phyloP scores from a whole-genome alignment of 2,888 invertebrate species.

The Cataglyphis livida region DNA sequence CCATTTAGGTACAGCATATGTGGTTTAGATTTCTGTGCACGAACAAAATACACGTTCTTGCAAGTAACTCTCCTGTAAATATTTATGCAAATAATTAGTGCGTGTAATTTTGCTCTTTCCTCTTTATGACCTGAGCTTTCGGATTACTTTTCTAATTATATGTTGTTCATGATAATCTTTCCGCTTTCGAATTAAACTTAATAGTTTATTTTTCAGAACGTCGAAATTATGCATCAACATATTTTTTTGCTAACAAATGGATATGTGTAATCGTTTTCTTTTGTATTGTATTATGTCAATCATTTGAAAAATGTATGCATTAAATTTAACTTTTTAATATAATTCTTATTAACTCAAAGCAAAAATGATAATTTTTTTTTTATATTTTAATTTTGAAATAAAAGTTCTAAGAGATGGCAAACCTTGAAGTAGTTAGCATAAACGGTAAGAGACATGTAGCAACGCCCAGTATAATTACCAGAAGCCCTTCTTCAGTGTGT shows the following conservation, averaged over 20 bases:
- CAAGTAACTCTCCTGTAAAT: conserved; percentile 22
- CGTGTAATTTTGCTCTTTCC: conserved; percentile 34
- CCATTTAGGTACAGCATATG: conserved; percentile 36
- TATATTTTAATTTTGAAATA: conserved; percentile 10
- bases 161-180: conserved; percentile 14
- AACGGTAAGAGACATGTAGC: conserved; percentile 60
- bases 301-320: neutral
- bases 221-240: neutral
- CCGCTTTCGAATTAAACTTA: conserved; percentile 15
- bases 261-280: neutral
- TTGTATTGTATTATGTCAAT: conserved; percentile 8
- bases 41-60: neutral
- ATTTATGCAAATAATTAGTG: conserved; percentile 49
- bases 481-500: conserved; percentile 43
- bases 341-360: neutral
- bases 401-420: conserved; percentile 27
- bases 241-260: neutral
- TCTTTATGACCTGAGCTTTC: conserved; percentile 23
- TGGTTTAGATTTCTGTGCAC: conserved; percentile 10
- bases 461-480: conserved; percentile 68
- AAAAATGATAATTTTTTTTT: neutral
- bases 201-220: conserved; percentile 5
- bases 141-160: conserved; percentile 37
- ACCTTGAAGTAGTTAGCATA: conserved; percentile 47
- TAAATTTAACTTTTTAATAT: neutral